phyloP scores from a whole-genome alignment of 2,888 invertebrate species.

The Conchocele bisecta region DNA sequence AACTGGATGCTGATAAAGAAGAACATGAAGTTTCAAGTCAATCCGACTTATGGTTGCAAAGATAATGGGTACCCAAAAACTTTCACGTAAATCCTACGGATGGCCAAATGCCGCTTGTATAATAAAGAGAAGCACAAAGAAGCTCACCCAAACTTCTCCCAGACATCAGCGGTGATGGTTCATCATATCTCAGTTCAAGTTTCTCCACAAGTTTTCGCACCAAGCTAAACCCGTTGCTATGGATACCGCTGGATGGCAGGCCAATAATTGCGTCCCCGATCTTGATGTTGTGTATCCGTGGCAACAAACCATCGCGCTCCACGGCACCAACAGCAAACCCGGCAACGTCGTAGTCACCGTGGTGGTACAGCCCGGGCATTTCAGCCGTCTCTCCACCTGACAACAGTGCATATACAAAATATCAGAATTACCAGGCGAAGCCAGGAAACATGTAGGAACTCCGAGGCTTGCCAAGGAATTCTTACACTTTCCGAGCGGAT shows the following conservation, averaged over 20 bases:
- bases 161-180: constrained; percentile 87
- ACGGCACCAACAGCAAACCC: constrained; percentile 98
- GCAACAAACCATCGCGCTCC: constrained; percentile 89
- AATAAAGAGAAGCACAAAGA: too few species aligned
- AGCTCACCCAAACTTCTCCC: constrained; percentile 88
- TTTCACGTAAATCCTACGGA: too few species aligned
- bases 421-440: too few species aligned
- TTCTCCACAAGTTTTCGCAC: constrained; percentile 91
- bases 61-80: too few species aligned
- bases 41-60: too few species aligned
- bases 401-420: too few species aligned
- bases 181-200: constrained; percentile 87
- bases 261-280: constrained; percentile 93
- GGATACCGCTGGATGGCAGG: constrained; percentile 94
- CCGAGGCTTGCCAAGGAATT: too few species aligned
- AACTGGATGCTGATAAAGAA: too few species aligned
- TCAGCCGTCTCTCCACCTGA: constrained; percentile 95
- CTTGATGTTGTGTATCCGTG: constrained; percentile 86
- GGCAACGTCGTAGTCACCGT: constrained; percentile 96
- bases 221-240: constrained; percentile 97
- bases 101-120: too few species aligned
- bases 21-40: too few species aligned
- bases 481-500: too few species aligned
- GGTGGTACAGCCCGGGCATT: constrained; percentile 92
- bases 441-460: too few species aligned